Evolutionary conservation across 2,113 vertebrate genomes (phyloP).

Genomic region (Actenoides lindsayi): DNA sequence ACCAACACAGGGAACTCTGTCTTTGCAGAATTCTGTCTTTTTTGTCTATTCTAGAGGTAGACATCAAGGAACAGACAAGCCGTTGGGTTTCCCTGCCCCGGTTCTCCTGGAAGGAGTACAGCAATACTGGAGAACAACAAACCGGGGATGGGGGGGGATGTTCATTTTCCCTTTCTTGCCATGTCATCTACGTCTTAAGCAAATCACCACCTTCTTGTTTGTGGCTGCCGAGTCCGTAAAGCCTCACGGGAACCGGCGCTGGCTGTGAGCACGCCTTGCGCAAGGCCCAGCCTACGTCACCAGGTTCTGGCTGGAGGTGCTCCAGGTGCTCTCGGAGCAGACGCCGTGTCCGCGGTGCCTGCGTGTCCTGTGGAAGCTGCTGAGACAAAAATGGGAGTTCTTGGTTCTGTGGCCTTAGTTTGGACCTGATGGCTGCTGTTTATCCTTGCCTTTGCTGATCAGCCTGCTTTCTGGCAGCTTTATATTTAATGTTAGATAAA

Average conservation of each 20-base stretch:
- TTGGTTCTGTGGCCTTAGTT: not conserved
- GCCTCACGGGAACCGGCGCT: not conserved
- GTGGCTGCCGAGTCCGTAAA: not conserved
- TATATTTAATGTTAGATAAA: not conserved
- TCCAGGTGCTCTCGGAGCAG: not conserved
- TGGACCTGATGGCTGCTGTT: not conserved
- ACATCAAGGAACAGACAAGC: not conserved
- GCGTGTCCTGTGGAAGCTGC: not conserved
- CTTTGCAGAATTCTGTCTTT: not conserved
- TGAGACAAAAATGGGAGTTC: not conserved
- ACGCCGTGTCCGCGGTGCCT: rapidly evolving
- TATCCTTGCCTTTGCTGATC: not conserved
- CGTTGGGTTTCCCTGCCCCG: not conserved
- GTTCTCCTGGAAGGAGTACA: not conserved
- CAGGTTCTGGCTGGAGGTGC: not conserved
- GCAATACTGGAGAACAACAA: rapidly evolving
- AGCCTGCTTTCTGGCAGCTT: not conserved
- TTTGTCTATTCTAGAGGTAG: not conserved
- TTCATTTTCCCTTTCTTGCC: not conserved
- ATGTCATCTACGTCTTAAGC: not conserved
- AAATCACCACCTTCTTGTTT: not conserved
- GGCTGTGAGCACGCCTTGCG: not conserved
- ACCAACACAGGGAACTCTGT: not conserved
- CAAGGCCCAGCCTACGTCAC: rapidly evolving
- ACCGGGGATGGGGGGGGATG: rapidly evolving